phyloP scores from a whole-genome alignment of 1,140 invertebrate species.

The Drosophila lowei region DNA sequence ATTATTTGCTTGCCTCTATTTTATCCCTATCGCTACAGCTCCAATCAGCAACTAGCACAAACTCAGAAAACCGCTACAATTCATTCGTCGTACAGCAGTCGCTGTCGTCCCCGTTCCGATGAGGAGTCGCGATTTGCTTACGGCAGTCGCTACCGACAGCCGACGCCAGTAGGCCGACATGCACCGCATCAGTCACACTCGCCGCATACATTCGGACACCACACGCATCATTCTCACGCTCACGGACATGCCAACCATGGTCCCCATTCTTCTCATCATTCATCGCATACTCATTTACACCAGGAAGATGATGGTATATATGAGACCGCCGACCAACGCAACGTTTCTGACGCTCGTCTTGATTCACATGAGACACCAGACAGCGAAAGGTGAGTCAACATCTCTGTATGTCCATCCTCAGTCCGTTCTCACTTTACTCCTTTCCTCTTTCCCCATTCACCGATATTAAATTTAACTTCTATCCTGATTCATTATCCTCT shows the following conservation, averaged over 20 bases:
- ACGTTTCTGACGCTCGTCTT: constrained; percentile 84
- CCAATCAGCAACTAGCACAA: constrained; percentile 83
- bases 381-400: constrained; percentile 90
- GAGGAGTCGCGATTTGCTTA: constrained; percentile 90
- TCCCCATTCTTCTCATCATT: constrained; percentile 84
- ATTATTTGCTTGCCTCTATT: constrained; percentile 32
- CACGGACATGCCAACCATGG: constrained; percentile 83
- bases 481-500: not conserved
- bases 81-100: constrained; percentile 83
- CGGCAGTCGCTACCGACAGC: constrained; percentile 89
- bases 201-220: constrained; percentile 83
- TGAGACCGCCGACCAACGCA: constrained; percentile 90
- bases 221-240: constrained; percentile 82
- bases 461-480: not conserved
- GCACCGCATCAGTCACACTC: constrained; percentile 82
- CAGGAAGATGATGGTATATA: constrained; percentile 93
- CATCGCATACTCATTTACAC: constrained; percentile 84
- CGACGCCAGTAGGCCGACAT: constrained; percentile 85
- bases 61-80: constrained; percentile 83
- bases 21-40: constrained; percentile 60
- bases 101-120: constrained; percentile 84
- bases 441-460: not conserved
- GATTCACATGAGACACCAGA: constrained; percentile 90
- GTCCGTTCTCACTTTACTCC: not conserved
- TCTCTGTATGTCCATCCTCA: not conserved